phyloP scores from a whole-genome alignment of 2,113 vertebrate genomes.

The Axis porcinus region DNA sequence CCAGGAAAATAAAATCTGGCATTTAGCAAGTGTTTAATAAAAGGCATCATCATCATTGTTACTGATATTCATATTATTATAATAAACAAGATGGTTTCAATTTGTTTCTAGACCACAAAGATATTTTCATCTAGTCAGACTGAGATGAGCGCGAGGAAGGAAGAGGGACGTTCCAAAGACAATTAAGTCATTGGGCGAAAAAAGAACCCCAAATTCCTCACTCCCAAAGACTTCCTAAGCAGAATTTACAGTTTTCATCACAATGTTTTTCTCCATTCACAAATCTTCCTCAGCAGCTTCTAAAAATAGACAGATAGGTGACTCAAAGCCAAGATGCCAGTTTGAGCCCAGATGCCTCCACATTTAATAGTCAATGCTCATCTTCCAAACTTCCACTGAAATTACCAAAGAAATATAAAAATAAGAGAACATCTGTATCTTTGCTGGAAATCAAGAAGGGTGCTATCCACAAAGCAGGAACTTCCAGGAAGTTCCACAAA shows the following conservation, averaged over 20 bases:
- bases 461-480: not conserved
- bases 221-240: not conserved
- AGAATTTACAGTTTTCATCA: not conserved
- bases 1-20: not conserved
- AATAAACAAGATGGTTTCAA: not conserved
- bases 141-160: not conserved
- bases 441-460: not conserved
- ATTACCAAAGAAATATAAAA: not conserved
- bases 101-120: not conserved
- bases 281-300: not conserved
- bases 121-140: not conserved
- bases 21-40: not conserved
- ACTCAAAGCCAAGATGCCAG: not conserved
- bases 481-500: not conserved
- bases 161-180: not conserved
- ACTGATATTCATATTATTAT: not conserved
- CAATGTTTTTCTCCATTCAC: not conserved
- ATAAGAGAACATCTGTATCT: not conserved
- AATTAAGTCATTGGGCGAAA: rapidly evolving
- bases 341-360: not conserved
- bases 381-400: not conserved
- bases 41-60: not conserved
- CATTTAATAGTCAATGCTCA: not conserved
- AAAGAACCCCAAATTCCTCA: not conserved
- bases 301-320: not conserved